These are phyloP conservation scores for Uropsilus gracilis DNA, from an alignment of 2,113 vertebrate species.

Conservation along the genomic window DNA sequence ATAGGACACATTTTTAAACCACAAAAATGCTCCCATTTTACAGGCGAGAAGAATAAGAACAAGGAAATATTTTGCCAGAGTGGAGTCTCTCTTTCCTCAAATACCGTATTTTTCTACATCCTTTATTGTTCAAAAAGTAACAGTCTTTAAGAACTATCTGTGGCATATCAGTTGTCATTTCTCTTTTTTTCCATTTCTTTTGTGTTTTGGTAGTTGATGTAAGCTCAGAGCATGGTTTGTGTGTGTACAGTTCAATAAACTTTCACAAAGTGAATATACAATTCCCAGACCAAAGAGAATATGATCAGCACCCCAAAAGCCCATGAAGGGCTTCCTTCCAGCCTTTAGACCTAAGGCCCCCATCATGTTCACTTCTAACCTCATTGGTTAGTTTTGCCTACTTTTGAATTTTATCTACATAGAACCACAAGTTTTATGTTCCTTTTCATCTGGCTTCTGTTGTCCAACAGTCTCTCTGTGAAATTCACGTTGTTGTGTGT, in stretches of 20 bases:
- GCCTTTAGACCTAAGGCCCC: neutral
- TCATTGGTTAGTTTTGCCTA: neutral
- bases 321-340: neutral
- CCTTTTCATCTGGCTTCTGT: constrained; percentile 11
- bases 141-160: neutral
- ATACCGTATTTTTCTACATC: neutral
- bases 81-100: neutral
- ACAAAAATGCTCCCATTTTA: neutral
- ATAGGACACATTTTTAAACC: neutral
- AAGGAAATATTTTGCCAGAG: neutral
- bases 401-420: constrained; percentile 20
- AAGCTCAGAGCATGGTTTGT: neutral
- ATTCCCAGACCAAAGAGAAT: neutral
- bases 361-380: neutral
- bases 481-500: neutral
- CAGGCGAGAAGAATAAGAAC: neutral
- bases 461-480: neutral
- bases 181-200: neutral
- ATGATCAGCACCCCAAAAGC: neutral
- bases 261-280: neutral
- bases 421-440: neutral
- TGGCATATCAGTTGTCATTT: neutral
- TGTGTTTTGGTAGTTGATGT: neutral
- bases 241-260: neutral
- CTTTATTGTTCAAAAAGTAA: constrained; percentile 19